Conservation (phyloP, 2,888 invertebrate genomes). For the Hirtodrosophila trivittata region DNA sequence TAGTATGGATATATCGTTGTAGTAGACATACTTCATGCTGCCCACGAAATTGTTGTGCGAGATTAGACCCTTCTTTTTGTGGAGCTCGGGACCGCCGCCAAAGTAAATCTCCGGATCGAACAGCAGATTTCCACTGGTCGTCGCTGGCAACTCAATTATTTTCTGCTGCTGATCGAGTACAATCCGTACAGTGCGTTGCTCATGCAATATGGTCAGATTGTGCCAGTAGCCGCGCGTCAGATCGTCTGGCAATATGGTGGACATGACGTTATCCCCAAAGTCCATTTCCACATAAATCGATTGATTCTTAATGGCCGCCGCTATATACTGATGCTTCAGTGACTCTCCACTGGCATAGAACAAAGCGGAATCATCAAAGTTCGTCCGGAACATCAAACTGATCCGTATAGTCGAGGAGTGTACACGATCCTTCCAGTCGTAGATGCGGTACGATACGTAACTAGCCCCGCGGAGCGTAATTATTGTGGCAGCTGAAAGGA, state of each 20-base stretch:
- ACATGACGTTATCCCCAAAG: conserved; percentile 91
- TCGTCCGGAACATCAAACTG: conserved; percentile 94
- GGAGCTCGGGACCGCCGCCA: conserved; percentile 93
- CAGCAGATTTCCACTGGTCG: conserved; percentile 88
- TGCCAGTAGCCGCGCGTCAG: conserved; percentile 93
- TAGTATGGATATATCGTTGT: conserved; percentile 95
- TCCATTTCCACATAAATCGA: conserved; percentile 94
- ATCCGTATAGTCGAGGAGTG: conserved; percentile 94
- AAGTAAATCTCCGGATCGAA: conserved; percentile 98
- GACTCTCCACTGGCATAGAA: conserved; percentile 97
- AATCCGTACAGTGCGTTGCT: conserved; percentile 89
- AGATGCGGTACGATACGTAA: conserved; percentile 95
- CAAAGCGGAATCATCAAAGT: conserved; percentile 94
- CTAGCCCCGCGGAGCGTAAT: conserved; percentile 95
- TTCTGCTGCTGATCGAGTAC: conserved; percentile 90
- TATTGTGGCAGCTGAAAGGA: conserved; percentile 91
- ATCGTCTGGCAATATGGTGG: conserved; percentile 87
- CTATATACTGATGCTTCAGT: conserved; percentile 93
- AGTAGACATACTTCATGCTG: conserved; percentile 95
- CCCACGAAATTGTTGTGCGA: conserved; percentile 95
- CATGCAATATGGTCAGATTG: conserved; percentile 93
- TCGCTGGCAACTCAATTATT: conserved; percentile 87
- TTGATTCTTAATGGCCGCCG: conserved; percentile 92
- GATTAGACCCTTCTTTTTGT: conserved; percentile 92
- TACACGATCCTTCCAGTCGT: conserved; percentile 95